phyloP scores from a whole-genome alignment of 2,888 invertebrate genomes.

The Phaedon cochleariae region DNA sequence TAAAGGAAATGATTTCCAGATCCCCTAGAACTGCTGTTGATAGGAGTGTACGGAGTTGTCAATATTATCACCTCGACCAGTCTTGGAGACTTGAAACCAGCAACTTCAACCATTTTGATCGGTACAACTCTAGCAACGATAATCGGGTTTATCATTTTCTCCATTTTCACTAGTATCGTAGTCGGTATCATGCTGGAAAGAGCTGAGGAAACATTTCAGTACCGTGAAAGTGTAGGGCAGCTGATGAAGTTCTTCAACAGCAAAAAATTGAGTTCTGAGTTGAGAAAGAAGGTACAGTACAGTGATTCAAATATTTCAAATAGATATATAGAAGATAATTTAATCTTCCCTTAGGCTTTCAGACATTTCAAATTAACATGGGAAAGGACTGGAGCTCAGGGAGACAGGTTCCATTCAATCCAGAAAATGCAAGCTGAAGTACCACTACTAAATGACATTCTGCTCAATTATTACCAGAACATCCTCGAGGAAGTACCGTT shows the following conservation, averaged over 20 bases:
- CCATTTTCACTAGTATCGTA: constrained; percentile 13
- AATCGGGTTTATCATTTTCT: constrained; percentile 29
- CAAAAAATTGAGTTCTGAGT: constrained; percentile 9
- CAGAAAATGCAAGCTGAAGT: not conserved
- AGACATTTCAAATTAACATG: constrained; percentile 29
- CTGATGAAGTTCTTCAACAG: constrained; percentile 21
- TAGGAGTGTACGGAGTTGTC: constrained; percentile 19
- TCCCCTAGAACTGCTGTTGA: constrained; percentile 17
- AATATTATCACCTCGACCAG: constrained; percentile 31
- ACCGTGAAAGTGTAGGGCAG: constrained; percentile 14
- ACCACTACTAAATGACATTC: constrained; percentile 8
- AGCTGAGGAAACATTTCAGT: constrained; percentile 15
- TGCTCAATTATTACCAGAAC: constrained; percentile 19
- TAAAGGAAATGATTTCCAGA: constrained; percentile 9
- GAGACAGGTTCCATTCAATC: not conserved
- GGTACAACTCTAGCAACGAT: constrained; percentile 15
- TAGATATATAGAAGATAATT: no score
- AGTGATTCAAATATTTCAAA: no score
- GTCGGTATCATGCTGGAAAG: constrained; percentile 18
- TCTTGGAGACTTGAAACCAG: constrained; percentile 19
- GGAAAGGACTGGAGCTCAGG: constrained; percentile 16
- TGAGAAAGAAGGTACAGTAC: constrained; percentile 23
- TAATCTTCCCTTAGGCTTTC: constrained; percentile 20
- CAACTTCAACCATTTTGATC: constrained; percentile 4
- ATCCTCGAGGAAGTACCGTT: constrained; percentile 23